phyloP scores from a whole-genome alignment of 2,113 vertebrate species.

The Phaethon lepturus region DNA sequence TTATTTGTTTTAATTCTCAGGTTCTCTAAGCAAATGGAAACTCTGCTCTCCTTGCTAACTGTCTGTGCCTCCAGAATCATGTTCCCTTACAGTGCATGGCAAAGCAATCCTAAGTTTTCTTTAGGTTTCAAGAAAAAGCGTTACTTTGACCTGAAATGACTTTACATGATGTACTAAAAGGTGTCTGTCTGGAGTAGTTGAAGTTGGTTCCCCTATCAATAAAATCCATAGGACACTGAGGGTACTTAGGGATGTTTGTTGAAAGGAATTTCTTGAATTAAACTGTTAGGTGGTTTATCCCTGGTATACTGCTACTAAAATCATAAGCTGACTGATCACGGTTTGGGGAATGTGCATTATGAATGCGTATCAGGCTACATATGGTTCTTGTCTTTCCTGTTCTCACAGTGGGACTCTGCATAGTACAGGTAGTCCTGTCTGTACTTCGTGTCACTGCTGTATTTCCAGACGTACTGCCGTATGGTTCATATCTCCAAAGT shows the following conservation, averaged over 20 bases:
- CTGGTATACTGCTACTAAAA: rapidly evolving
- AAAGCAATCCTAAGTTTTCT: background rate
- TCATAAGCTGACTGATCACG: rapidly evolving
- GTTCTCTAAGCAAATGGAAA: background rate
- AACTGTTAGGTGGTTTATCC: background rate
- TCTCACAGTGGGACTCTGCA: no score
- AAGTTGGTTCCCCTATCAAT: background rate
- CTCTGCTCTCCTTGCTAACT: background rate
- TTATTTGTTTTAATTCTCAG: background rate
- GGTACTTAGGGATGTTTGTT: background rate
- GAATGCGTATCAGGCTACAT: rapidly evolving
- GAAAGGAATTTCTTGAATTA: background rate
- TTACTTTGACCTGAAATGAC: background rate
- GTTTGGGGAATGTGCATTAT: background rate
- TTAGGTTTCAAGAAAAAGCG: background rate
- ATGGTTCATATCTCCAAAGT: rapidly evolving
- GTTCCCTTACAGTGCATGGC: background rate
- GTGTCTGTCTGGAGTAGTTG: background rate
- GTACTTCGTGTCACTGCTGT: background rate
- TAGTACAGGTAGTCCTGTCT: background rate
- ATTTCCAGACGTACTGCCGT: rapidly evolving
- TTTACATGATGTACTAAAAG: no score
- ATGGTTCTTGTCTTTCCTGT: rapidly evolving
- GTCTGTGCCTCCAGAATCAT: background rate
- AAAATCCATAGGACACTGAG: background rate